Conservation (phyloP, 2,113 vertebrate species). For the Anoplopoma fimbria region DNA sequence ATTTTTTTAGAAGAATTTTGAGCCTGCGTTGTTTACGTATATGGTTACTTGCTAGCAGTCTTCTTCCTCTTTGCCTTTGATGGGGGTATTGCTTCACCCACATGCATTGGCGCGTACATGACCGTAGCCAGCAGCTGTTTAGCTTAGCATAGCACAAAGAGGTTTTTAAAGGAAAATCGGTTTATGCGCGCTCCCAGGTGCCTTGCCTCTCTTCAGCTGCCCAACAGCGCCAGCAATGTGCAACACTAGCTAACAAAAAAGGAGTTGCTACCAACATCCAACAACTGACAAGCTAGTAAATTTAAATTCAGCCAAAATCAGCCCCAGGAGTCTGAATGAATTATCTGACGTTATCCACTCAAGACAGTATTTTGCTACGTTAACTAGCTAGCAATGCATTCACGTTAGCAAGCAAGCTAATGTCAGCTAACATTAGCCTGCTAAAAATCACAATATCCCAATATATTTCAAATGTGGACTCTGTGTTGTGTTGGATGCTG, state of each 20-base stretch:
- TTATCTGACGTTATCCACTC: background rate
- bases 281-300: background rate
- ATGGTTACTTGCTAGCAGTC: no score
- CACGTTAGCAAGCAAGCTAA: background rate
- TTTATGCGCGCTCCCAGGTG: background rate
- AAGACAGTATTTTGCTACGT: background rate
- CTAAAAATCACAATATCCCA: background rate
- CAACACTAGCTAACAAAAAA: background rate
- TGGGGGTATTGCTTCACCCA: no score
- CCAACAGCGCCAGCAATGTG: background rate
- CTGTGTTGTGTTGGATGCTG: background rate
- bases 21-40: no score
- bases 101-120: background rate
- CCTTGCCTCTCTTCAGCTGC: background rate
- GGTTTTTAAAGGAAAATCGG: background rate
- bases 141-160: background rate
- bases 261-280: background rate
- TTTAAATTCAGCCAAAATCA: background rate
- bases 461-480: background rate
- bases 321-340: background rate
- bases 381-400: background rate
- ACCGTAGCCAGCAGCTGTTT: background rate
- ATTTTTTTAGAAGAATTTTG: no score
- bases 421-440: background rate
- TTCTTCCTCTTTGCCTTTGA: no score